These are phyloP conservation scores for Empis livida DNA, from an alignment of 2,888 invertebrate species.

Conservation along the genomic window DNA sequence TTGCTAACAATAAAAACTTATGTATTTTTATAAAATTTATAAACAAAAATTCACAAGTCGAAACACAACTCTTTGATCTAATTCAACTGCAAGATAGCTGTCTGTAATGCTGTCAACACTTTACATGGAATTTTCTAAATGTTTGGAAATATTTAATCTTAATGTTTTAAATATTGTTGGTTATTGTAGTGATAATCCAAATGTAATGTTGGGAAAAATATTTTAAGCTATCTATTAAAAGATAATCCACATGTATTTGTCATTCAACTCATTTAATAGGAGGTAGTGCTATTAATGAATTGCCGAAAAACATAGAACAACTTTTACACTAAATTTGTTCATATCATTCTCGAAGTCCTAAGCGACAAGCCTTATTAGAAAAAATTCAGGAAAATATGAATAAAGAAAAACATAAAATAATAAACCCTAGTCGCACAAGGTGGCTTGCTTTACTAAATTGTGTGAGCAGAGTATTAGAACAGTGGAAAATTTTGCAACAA, in stretches of 20 bases:
- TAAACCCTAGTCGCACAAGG: not conserved
- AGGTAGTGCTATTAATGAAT: not conserved
- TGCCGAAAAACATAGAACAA: not conserved
- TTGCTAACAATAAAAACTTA: not conserved
- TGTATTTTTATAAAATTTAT: not conserved
- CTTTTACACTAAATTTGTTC: not conserved
- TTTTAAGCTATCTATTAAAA: not conserved
- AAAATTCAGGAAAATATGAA: not conserved
- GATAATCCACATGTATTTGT: not conserved
- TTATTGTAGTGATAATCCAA: not conserved
- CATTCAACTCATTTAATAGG: not conserved
- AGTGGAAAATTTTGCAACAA: not conserved
- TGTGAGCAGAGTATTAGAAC: not conserved
- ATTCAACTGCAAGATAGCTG: not conserved
- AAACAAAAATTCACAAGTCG: not conserved
- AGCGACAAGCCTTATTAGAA: not conserved
- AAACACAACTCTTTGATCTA: not conserved
- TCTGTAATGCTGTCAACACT: not conserved
- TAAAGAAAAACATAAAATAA: not conserved
- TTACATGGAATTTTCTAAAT: not conserved
- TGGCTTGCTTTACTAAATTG: not conserved
- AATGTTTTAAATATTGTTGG: not conserved
- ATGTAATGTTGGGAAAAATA: not conserved
- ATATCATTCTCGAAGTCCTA: not conserved
- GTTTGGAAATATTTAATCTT: not conserved